Evolutionary conservation across 2,797 vertebrate genomes (phyloP), one percentile per base, ranked within the genome.

Genomic region (Sebastes paucispinis): DNA sequence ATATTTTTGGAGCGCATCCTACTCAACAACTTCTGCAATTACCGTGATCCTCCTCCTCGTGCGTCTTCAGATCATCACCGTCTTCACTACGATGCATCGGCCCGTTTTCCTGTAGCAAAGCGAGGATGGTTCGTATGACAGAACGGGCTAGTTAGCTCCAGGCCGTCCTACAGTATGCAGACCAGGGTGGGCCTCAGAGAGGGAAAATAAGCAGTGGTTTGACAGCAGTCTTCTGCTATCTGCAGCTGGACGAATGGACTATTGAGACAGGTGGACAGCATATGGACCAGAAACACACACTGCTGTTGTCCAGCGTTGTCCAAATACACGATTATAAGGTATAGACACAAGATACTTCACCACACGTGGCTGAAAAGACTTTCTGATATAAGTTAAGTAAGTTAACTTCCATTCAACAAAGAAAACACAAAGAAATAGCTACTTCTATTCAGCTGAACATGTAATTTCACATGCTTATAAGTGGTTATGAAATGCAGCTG

Each of bases 211-310:
- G 90, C 89, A 91, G 59, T 14, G 36, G 36, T 77, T 83, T 24
- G 69, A 87, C 80, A 76, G 83, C 82, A 36, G 65, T 83, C 60
- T 18, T 80, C 82, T 75, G 65, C 77, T 73, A 69, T 76, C 81
- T 84, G 80, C 88, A 90, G 90, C 91, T 91, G 88, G 84, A 92
- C 80, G 68, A 85, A 86, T 82, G 72, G 74, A 64, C 79, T 94
- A 92, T 91, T 95, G 91, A 95, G 88, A 93, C 92, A 95, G 92
- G 88, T 94, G 92, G 88, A 91, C 67, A 55, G 74, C 87, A 91
- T 74, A 85, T 70, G 70, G 79, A 90, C 70, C 66, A 75, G 65
- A 85, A 83, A 90, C 88, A 92, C 58, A 73, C 29, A 63, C 79
- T 72, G 75, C 47, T 50, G 47, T 20, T 50, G 34, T 70, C 47